These are phyloP conservation scores for Napeogenes inachia DNA, from an alignment of 2,888 invertebrate species.

Conservation along the genomic window DNA sequence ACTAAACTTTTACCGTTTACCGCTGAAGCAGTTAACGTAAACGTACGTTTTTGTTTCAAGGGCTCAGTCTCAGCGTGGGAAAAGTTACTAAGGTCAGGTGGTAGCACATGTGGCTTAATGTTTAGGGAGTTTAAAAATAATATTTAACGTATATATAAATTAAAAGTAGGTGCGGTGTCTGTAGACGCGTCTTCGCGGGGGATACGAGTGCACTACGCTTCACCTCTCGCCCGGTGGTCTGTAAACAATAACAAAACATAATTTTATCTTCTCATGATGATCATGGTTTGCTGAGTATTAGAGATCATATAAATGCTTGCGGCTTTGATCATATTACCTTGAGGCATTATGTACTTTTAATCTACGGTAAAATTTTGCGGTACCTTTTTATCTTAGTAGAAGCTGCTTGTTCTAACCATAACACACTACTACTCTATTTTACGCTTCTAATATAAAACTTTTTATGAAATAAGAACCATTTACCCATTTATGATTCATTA, in stretches of 20 bases:
- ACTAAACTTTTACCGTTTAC: conserved; percentile 39
- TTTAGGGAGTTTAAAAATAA: conserved; percentile 71
- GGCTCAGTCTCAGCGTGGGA: conserved; percentile 66
- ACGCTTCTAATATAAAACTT: neutral
- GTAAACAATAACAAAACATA: conserved; percentile 66
- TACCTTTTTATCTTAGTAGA: neutral
- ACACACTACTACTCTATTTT: neutral
- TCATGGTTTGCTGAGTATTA: conserved; percentile 44
- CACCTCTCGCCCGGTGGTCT: conserved; percentile 60
- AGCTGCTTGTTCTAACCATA: neutral
- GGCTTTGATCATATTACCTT: conserved; percentile 14
- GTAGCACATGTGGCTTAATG: conserved; percentile 70
- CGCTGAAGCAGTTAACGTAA: conserved; percentile 49
- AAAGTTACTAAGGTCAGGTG: conserved; percentile 69
- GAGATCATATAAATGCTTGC: conserved; percentile 26
- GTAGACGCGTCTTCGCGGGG: conserved; percentile 57
- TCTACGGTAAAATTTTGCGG: conserved; percentile 12
- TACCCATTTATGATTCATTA: too few species aligned
- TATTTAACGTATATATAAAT: conserved; percentile 63
- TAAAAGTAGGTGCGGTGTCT: conserved; percentile 38
- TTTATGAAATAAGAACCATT: neutral
- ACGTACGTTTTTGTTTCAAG: conserved; percentile 61
- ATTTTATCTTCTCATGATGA: conserved; percentile 58
- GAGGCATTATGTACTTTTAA: conserved; percentile 12
- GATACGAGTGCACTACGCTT: conserved; percentile 44